Evolutionary conservation across 2,797 vertebrate species (phyloP).

Genomic region (Oophaga sylvatica): DNA sequence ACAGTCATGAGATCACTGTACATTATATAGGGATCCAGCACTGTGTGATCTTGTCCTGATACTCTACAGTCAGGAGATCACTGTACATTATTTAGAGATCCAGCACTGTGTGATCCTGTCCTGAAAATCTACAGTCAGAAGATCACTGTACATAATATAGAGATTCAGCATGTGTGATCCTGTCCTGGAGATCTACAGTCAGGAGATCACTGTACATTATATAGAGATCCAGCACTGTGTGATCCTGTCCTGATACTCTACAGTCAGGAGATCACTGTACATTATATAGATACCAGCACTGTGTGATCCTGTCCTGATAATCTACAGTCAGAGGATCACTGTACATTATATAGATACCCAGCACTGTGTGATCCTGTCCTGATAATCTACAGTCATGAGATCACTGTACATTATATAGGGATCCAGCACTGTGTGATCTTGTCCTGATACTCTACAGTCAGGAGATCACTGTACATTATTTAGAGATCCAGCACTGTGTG

Average conservation of each 20-base stretch:
- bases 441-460: too few species aligned
- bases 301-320: background rate
- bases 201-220: slow-evolving; percentile 6
- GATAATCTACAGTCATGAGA: slow-evolving; percentile 4
- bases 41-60: too few species aligned
- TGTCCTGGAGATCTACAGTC: background rate
- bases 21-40: too few species aligned
- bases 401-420: slow-evolving; percentile 4
- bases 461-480: too few species aligned
- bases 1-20: slow-evolving; percentile 11
- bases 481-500: too few species aligned
- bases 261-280: too few species aligned
- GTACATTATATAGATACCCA: background rate
- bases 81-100: too few species aligned
- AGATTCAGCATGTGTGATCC: background rate
- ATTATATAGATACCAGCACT: too few species aligned
- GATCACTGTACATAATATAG: slow-evolving; percentile 22
- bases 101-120: too few species aligned
- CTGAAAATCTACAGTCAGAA: too few species aligned
- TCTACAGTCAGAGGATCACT: background rate
- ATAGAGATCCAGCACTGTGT: background rate
- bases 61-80: too few species aligned
- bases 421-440: background rate
- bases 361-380: background rate
- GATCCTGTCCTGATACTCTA: too few species aligned